These are phyloP conservation scores for Lasioglossum vierecki DNA, from an alignment of 2,888 invertebrate genomes.

Conservation along the genomic window DNA sequence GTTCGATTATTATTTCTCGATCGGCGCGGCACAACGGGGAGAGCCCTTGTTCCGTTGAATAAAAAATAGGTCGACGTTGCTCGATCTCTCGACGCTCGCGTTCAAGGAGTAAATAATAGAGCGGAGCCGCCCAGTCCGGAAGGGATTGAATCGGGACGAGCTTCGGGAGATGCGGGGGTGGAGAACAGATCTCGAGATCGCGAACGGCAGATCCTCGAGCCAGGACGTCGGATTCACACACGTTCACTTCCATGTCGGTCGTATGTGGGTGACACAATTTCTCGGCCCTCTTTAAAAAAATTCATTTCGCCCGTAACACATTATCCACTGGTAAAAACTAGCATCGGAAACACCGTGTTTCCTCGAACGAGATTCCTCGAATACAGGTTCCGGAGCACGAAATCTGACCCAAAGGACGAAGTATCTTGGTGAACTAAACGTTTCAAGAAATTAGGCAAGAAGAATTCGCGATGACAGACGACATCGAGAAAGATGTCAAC, in stretches of 20 bases:
- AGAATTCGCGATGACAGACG: too few relatives aligned
- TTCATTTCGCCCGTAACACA: background rate
- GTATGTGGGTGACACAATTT: background rate
- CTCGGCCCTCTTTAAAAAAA: background rate
- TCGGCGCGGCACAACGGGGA: background rate
- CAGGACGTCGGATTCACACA: background rate
- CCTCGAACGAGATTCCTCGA: too few relatives aligned
- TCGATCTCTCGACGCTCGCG: slow-evolving; percentile 6
- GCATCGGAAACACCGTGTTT: background rate
- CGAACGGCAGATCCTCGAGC: slow-evolving; percentile 11
- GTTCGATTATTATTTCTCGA: background rate
- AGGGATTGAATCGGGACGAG: background rate
- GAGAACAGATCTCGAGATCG: slow-evolving; percentile 12
- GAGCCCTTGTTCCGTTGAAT: slow-evolving; percentile 4
- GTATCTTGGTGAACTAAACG: too few relatives aligned
- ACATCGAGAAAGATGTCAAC: too few relatives aligned
- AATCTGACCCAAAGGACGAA: too few relatives aligned
- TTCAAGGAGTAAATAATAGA: slow-evolving; percentile 5
- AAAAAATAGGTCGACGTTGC: slow-evolving; percentile 16
- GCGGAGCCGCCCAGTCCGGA: background rate
- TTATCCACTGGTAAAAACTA: background rate
- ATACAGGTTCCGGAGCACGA: too few relatives aligned
- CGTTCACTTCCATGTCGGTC: background rate
- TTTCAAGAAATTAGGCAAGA: too few relatives aligned
- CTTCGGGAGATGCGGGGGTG: background rate